These are phyloP conservation scores for Drosophila bocki DNA, from an alignment of 1,140 invertebrate species.

Conservation along the genomic window DNA sequence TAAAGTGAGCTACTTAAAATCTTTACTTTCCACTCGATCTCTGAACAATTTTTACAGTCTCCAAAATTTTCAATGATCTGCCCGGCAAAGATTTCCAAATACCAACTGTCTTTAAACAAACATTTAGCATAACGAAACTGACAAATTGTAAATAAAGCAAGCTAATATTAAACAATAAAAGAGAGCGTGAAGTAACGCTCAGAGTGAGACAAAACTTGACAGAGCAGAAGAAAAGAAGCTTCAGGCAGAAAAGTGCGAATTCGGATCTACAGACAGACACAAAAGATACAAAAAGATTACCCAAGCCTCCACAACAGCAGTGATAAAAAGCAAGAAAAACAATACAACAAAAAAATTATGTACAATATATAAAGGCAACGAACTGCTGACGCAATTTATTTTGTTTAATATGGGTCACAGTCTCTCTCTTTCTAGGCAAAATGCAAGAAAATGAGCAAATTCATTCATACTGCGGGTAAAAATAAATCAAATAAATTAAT, in stretches of 20 bases:
- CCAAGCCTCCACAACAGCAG: slow-evolving; percentile 7
- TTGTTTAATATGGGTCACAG: slow-evolving; percentile 35
- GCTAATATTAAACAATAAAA: not conserved
- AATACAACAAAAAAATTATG: slow-evolving; percentile 4
- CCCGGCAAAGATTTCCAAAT: not conserved
- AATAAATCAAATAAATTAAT: slow-evolving; percentile 42
- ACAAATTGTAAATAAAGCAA: slow-evolving; percentile 16
- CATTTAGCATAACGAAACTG: slow-evolving; percentile 20
- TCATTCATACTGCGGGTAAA: slow-evolving; percentile 16
- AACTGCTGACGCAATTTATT: slow-evolving; percentile 38
- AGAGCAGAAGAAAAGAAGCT: slow-evolving; percentile 12
- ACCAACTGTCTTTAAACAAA: slow-evolving; percentile 1
- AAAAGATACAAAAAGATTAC: slow-evolving; percentile 21
- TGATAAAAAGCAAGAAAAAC: slow-evolving; percentile 21
- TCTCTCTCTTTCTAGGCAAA: slow-evolving; percentile 1
- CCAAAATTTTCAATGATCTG: not conserved
- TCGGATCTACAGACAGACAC: slow-evolving; percentile 15
- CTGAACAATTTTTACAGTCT: not conserved
- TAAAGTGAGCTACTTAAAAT: not conserved
- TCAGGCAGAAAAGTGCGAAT: slow-evolving; percentile 26
- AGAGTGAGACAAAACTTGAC: slow-evolving; percentile 31
- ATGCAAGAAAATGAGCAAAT: slow-evolving; percentile 37
- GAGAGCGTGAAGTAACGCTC: slow-evolving; percentile 18
- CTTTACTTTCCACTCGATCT: not conserved
- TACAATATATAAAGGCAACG: slow-evolving; percentile 13